Conservation (phyloP, 1,140 invertebrate species). For the Antheraea pernyi region DNA sequence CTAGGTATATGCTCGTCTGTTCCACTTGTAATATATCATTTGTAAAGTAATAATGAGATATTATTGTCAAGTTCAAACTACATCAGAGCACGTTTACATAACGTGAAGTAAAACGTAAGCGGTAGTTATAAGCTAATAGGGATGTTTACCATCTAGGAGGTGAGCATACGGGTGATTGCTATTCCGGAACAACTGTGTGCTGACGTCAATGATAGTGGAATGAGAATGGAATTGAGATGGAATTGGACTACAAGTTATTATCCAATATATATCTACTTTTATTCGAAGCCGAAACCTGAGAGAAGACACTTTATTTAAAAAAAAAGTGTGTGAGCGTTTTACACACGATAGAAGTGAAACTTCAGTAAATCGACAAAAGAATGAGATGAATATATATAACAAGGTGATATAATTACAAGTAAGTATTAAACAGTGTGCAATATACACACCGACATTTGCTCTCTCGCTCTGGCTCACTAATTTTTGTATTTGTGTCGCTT, state of each 20-base stretch:
- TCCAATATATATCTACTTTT: background rate
- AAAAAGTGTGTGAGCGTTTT: no score
- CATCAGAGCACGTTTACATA: background rate
- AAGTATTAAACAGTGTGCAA: no score
- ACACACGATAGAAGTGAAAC: no score
- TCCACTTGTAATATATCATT: no score
- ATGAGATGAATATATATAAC: no score
- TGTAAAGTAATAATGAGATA: background rate
- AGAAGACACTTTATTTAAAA: background rate
- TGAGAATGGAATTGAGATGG: constrained; percentile 16
- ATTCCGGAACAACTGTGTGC: constrained; percentile 25
- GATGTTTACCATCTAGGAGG: constrained; percentile 21
- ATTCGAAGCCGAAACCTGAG: background rate
- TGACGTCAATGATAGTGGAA: constrained; percentile 29
- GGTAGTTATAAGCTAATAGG: constrained; percentile 22
- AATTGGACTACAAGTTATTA: constrained; percentile 31
- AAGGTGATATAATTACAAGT: no score
- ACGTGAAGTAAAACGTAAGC: constrained; percentile 10
- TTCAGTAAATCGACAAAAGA: no score
- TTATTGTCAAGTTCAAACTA: background rate
- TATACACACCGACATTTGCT: no score
- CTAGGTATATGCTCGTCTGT: no score
- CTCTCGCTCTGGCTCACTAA: no score
- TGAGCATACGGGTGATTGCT: constrained; percentile 30
- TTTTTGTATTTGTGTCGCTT: no score